Evolutionary conservation across 2,113 vertebrate species (phyloP).

Genomic region (Xyrauchen texanus): DNA sequence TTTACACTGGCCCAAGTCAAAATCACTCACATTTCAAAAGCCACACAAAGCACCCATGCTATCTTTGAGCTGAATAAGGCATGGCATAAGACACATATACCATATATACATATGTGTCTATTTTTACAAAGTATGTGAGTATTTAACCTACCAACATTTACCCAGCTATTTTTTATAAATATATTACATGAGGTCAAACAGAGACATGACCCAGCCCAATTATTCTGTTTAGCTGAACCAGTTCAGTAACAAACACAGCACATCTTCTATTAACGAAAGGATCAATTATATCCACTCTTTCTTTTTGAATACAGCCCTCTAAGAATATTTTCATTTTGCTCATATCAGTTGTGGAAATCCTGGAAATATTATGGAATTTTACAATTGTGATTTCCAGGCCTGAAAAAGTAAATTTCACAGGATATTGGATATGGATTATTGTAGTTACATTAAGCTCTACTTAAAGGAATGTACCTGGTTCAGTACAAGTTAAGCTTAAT

Average conservation of each 20-base stretch:
- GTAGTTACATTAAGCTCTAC: too few relatives aligned
- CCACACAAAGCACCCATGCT: constrained; percentile 53
- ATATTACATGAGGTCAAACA: constrained; percentile 22
- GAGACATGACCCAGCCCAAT: constrained; percentile 18
- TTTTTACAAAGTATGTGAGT: background rate
- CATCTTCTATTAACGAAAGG: background rate
- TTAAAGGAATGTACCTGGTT: background rate
- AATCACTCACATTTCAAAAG: constrained; percentile 62
- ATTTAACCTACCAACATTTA: background rate
- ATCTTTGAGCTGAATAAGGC: constrained; percentile 58
- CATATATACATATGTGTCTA: background rate
- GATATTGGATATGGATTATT: too few relatives aligned
- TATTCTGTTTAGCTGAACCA: constrained; percentile 11
- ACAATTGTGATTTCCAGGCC: too few relatives aligned
- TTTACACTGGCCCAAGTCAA: constrained; percentile 58
- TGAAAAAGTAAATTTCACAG: too few relatives aligned
- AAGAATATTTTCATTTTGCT: background rate
- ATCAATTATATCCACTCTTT: background rate
- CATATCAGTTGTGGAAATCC: background rate
- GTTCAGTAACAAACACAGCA: constrained; percentile 7
- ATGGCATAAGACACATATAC: constrained; percentile 44
- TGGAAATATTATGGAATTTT: too few relatives aligned
- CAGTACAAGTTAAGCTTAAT: too few relatives aligned
- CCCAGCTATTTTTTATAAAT: background rate
- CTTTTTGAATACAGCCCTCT: background rate